phyloP scores from a whole-genome alignment of 2,888 invertebrate species.

The Cetonia aurata region DNA sequence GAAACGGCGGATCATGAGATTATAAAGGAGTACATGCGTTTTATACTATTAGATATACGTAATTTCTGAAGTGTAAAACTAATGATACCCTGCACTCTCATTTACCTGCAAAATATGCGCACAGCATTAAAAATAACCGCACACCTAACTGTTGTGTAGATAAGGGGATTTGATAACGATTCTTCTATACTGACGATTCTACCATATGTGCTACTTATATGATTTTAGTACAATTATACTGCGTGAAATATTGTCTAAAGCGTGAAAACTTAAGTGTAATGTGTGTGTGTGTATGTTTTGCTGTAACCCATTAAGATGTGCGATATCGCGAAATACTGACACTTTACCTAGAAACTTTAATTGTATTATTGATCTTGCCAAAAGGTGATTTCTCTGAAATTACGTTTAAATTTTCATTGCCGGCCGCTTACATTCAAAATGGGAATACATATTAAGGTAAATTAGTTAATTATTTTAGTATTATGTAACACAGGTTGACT shows the following conservation, averaged over 20 bases:
- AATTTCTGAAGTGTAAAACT: constrained; percentile 32
- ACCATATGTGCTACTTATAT: constrained; percentile 22
- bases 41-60: too few relatives aligned
- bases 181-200: constrained; percentile 10
- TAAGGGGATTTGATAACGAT: constrained; percentile 36
- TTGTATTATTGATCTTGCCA: too few relatives aligned
- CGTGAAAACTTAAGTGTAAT: background rate
- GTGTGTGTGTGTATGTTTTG: constrained; percentile 1
- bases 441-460: too few relatives aligned
- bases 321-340: background rate
- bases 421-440: too few relatives aligned
- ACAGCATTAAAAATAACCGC: constrained; percentile 29
- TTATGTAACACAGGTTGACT: too few relatives aligned
- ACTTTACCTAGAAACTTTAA: constrained; percentile 11
- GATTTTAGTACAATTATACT: constrained; percentile 6
- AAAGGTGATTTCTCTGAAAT: too few relatives aligned
- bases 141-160: constrained; percentile 41
- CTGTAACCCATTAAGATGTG: constrained; percentile 6
- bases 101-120: constrained; percentile 40
- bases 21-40: too few relatives aligned
- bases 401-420: too few relatives aligned
- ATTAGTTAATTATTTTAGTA: too few relatives aligned
- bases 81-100: constrained; percentile 22
- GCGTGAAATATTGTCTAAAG: background rate
- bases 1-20: too few relatives aligned